Conservation (phyloP, 2,113 vertebrate species). For the Pseudorhombus dupliciocellatus region DNA sequence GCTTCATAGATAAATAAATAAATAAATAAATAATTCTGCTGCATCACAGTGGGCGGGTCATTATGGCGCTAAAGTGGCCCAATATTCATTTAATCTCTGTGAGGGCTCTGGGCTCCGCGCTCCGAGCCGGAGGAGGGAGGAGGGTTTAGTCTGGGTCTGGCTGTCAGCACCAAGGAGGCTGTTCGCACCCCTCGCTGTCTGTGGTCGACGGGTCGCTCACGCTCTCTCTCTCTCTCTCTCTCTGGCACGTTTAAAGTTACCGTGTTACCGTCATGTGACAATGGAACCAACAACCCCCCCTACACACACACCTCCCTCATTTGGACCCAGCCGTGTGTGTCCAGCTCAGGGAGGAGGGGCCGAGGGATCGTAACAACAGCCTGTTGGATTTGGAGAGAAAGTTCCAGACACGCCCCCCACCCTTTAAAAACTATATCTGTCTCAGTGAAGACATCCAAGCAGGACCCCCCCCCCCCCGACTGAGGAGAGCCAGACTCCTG, state of each 20-base stretch:
- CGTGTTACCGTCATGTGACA: slow-evolving; percentile 47
- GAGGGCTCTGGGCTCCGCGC: too few relatives aligned
- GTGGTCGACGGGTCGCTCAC: too few relatives aligned
- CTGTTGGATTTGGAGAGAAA: slow-evolving; percentile 71
- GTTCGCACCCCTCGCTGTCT: too few relatives aligned
- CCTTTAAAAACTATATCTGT: slow-evolving; percentile 41
- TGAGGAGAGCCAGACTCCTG: slow-evolving; percentile 48
- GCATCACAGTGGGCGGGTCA: too few relatives aligned
- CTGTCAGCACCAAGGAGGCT: too few relatives aligned
- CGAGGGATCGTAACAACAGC: slow-evolving; percentile 53
- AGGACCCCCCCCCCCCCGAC: slow-evolving; percentile 43
- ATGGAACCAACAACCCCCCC: slow-evolving; percentile 37
- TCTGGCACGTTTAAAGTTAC: too few relatives aligned
- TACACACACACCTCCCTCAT: slow-evolving; percentile 40
- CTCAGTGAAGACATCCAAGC: slow-evolving; percentile 34
- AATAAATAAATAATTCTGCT: too few relatives aligned
- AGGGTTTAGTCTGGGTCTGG: too few relatives aligned
- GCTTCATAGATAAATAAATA: not conserved
- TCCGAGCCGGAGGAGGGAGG: too few relatives aligned
- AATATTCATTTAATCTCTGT: too few relatives aligned
- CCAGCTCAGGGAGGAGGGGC: slow-evolving; percentile 25
- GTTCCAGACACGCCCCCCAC: slow-evolving; percentile 65
- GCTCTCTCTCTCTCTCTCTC: too few relatives aligned
- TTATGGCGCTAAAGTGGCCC: too few relatives aligned
- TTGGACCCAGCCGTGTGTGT: slow-evolving; percentile 5